Evolutionary conservation across 2,113 vertebrate species (phyloP).

Genomic region (Larimichthys polyactis): DNA sequence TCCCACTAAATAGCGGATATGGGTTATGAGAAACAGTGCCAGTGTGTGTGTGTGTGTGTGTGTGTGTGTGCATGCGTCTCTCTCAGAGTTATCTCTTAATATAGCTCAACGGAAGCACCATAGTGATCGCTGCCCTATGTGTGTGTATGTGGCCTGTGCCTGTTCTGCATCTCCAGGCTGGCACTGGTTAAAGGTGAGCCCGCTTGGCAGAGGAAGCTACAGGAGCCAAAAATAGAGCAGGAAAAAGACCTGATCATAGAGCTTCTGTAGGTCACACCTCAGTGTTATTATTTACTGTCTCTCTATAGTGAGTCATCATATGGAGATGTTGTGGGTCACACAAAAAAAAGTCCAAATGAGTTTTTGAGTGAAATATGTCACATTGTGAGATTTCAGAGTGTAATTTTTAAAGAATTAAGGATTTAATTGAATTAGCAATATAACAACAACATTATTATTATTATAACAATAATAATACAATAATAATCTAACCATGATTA

Average conservation of each 20-base stretch:
- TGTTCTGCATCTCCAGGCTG: constrained; percentile 48
- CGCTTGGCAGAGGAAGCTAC: constrained; percentile 24
- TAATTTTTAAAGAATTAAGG: too few species aligned
- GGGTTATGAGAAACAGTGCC: constrained; percentile 13
- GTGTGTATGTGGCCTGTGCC: constrained; percentile 16
- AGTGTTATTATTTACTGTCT: background rate
- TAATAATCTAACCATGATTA: too few species aligned
- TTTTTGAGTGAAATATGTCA: background rate
- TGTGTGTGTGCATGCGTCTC: constrained; percentile 3
- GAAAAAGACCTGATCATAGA: constrained; percentile 4
- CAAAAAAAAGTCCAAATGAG: background rate
- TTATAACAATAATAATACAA: too few species aligned
- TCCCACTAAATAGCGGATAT: constrained; percentile 21
- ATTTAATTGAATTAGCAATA: too few species aligned
- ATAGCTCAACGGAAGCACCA: constrained; percentile 38
- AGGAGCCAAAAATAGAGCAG: constrained; percentile 27
- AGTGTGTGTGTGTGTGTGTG: background rate
- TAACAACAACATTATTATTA: too few species aligned
- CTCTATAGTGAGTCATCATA: background rate
- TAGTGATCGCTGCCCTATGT: constrained; percentile 19
- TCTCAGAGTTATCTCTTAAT: constrained; percentile 53
- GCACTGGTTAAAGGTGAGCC: constrained; percentile 33
- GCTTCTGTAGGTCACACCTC: background rate
- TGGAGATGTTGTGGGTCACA: background rate
- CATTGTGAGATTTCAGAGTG: too few species aligned